Base-by-base conservation (phyloP, 2,888 invertebrate species). In the Eubasilissa splendida region DNA sequence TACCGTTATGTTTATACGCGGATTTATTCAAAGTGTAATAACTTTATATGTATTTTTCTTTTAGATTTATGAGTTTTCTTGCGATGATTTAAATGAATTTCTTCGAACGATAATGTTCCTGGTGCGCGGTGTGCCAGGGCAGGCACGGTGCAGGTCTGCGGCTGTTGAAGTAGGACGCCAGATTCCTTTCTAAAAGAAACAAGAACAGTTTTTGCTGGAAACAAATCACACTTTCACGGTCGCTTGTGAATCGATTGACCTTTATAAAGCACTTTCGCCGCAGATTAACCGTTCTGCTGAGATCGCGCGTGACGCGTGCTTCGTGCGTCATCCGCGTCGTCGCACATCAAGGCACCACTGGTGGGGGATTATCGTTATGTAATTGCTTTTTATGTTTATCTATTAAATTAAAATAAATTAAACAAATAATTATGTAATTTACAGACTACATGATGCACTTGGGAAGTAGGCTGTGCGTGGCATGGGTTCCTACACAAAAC, bases 181-280 rank as follows among this genome's bases (percentile, higher is more conserved):
- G n/a, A 73, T 73, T 73, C 71, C 71, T 73, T 73, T 73, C 71
- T 73, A 73, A 73, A 73, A 56, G 31, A 56, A 73, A 59, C 50
- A 52, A 59, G 75, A 75, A 60, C 75, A 14, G 59, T 75, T 75
- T 75, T 75, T 75, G 60, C 75, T 75, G 75, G 60, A 60, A 75
- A 50, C 14, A 9, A 50, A 75, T 60, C 52, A 50, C 75, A 71
- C 79, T 79, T 79, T 79, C 79, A 79, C 79, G 79, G 79, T 79
- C 79, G 79, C 74, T 52, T 75, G 75, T 66, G 59, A 75, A 75
- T 75, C 74, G 70, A 79, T 79, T 75, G 75, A 74, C 79, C 75
- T 79, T 79, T 79, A 75, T 70, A 79, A 79, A 75, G 52, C 79
- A 79, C 79, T 79, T 79, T 79, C 79, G 79, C 79, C 54, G 68